phyloP scores from a whole-genome alignment of 2,113 vertebrate species.

The Anser brachyrhynchus region DNA sequence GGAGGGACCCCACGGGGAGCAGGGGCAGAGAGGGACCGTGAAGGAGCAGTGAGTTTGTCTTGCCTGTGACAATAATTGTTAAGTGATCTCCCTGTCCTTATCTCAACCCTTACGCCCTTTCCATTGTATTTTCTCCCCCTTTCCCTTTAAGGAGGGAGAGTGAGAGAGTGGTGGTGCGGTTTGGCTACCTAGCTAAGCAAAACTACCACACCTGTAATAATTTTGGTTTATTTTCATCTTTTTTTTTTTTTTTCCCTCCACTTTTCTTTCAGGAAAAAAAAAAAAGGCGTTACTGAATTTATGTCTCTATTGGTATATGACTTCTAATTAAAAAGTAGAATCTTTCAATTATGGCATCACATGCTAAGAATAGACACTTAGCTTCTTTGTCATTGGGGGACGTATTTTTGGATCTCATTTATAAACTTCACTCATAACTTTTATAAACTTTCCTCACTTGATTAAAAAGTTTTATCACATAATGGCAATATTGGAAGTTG shows the following conservation, averaged over 20 bases:
- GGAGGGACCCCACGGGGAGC: too few relatives aligned
- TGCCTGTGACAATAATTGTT: too few relatives aligned
- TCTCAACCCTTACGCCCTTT: too few relatives aligned
- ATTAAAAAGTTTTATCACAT: background rate
- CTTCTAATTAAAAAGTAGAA: background rate
- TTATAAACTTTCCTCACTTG: background rate
- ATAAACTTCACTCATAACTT: background rate
- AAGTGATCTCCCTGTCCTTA: too few relatives aligned
- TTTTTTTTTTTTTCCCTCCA: too few relatives aligned
- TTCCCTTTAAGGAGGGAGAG: too few relatives aligned
- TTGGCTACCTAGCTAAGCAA: too few relatives aligned
- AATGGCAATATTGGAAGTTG: background rate
- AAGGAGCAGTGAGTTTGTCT: too few relatives aligned
- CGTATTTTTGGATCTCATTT: background rate
- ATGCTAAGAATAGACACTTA: background rate
- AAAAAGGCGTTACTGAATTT: background rate
- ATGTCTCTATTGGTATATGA: background rate
- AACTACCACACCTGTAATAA: background rate
- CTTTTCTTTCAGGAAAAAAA: background rate
- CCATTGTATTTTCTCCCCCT: too few relatives aligned
- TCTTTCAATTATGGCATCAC: background rate
- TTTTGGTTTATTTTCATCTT: background rate
- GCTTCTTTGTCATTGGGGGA: background rate
- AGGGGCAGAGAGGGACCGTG: too few relatives aligned
- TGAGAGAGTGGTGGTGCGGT: too few relatives aligned